Evolutionary conservation across 1,140 invertebrate species (phyloP).

Genomic region (Anastrepha obliqua): DNA sequence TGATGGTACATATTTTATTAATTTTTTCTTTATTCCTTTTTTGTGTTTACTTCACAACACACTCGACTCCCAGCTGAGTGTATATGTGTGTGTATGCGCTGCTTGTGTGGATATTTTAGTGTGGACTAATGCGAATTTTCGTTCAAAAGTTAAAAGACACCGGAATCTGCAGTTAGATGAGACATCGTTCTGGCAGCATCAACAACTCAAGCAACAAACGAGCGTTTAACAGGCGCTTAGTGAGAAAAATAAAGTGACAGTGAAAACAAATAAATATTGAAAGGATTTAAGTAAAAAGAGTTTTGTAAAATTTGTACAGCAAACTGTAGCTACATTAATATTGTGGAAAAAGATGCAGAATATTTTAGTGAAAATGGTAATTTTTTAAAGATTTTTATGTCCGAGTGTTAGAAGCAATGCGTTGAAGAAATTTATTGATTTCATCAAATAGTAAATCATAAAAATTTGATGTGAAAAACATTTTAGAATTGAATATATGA

Average conservation of each 20-base stretch:
- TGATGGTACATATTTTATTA: background rate
- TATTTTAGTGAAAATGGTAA: slow-evolving; percentile 31
- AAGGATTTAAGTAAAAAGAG: background rate
- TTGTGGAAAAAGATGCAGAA: background rate
- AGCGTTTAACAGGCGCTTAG: background rate
- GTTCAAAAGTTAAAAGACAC: slow-evolving; percentile 51
- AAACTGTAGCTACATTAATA: no score
- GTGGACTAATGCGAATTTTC: background rate
- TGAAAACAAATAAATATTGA: background rate
- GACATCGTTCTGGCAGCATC: slow-evolving; percentile 16
- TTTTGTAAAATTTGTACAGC: background rate
- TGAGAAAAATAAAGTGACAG: background rate
- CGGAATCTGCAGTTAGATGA: background rate
- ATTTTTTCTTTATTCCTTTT: background rate
- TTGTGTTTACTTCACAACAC: background rate
- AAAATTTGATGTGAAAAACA: no score
- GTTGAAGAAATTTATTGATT: no score
- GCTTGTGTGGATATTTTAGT: background rate
- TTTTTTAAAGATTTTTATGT: background rate
- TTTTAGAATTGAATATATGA: no score
- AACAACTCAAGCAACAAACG: slow-evolving; percentile 24
- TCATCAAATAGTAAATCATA: no score
- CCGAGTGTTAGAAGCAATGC: no score
- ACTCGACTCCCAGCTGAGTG: background rate
- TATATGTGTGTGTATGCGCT: background rate